These are phyloP conservation scores for Botrylloides violaceus DNA, from an alignment of 23 tunicate genomes.

Conservation along the genomic window DNA sequence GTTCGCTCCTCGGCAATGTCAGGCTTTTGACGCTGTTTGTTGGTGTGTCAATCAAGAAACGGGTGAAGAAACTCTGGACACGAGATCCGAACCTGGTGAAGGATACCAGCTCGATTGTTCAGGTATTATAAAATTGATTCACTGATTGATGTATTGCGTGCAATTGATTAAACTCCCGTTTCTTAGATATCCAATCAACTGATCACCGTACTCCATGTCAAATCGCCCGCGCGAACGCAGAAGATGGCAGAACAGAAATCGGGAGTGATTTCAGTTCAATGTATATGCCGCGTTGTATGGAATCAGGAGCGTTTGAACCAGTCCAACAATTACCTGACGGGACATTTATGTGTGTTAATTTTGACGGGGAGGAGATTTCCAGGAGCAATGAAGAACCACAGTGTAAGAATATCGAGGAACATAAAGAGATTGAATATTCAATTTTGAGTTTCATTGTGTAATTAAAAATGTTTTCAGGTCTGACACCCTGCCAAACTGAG, in stretches of 20 bases:
- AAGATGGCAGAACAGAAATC: constrained; percentile 6
- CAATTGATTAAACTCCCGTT: no score
- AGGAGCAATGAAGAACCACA: constrained; percentile 37
- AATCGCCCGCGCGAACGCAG: constrained; percentile 32
- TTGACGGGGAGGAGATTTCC: constrained; percentile 56
- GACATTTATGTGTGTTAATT: constrained; percentile 67
- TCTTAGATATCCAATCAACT: constrained; percentile 19
- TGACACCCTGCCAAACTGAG: constrained; percentile 50
- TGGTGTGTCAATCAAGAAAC: constrained; percentile 74
- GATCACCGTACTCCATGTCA: constrained; percentile 58
- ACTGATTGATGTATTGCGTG: no score
- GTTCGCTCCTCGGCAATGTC: constrained; percentile 62
- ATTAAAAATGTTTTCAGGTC: constrained; percentile 43
- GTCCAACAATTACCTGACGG: constrained; percentile 61
- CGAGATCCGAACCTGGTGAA: constrained; percentile 35
- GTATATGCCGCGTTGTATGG: constrained; percentile 60
- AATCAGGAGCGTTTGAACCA: constrained; percentile 88
- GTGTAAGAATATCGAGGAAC: constrained; percentile 40
- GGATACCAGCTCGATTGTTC: constrained; percentile 48
- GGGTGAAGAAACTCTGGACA: constrained; percentile 32
- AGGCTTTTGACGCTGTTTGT: constrained; percentile 31
- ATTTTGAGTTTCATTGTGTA: no score
- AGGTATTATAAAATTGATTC: constrained; percentile 28
- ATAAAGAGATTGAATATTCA: not conserved
- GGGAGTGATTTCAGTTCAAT: constrained; percentile 20